These are phyloP conservation scores for Percopsis omiscomaycus DNA, from an alignment of 2,797 vertebrate species.

Conservation along the genomic window DNA sequence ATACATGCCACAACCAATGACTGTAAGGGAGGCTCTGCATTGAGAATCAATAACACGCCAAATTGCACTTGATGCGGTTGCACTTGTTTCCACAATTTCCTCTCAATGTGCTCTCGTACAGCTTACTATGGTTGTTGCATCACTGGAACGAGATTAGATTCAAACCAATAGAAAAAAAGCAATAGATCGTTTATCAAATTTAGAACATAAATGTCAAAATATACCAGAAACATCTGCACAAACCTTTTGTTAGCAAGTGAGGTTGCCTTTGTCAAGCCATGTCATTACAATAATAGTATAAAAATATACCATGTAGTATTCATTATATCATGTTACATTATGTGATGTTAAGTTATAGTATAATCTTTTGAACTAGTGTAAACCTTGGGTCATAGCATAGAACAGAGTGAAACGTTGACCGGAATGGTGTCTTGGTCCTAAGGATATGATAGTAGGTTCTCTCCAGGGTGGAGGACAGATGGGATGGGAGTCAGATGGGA, in stretches of 20 bases:
- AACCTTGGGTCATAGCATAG: not conserved
- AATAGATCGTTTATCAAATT: not conserved
- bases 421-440: not conserved
- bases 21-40: slow-evolving; percentile 36
- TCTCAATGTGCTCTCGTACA: not conserved
- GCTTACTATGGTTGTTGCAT: slow-evolving; percentile 39
- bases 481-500: not conserved
- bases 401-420: not conserved
- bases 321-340: not conserved
- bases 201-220: no score
- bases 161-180: not conserved
- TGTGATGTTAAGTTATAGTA: no score
- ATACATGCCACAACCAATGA: slow-evolving; percentile 5
- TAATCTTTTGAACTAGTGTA: no score
- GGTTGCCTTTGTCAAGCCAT: not conserved
- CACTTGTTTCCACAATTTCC: slow-evolving; percentile 17
- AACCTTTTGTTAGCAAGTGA: not conserved
- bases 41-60: slow-evolving; percentile 61
- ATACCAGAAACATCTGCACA: no score
- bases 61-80: slow-evolving; percentile 47
- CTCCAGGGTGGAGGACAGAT: not conserved
- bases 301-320: not conserved
- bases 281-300: not conserved
- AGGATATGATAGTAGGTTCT: slow-evolving; percentile 1
- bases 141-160: slow-evolving; percentile 12